phyloP scores from a whole-genome alignment of 1,140 invertebrate species.

The Drosophila mauritiana region DNA sequence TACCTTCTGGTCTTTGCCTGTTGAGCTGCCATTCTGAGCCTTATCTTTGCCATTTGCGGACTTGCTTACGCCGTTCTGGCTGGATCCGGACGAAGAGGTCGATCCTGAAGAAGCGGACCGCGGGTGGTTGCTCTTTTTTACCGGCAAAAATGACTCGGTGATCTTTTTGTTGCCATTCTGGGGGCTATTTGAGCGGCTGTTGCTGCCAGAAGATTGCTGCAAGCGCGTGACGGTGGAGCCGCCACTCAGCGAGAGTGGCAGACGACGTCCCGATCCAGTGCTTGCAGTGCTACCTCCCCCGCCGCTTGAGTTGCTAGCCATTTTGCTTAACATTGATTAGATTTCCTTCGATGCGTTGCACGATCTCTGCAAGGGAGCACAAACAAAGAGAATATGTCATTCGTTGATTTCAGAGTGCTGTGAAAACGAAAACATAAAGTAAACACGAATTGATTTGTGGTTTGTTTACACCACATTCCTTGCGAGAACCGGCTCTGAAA shows the following conservation, averaged over 20 bases:
- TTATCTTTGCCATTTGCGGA: constrained; percentile 64
- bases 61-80: constrained; percentile 60
- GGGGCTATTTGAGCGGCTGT: constrained; percentile 61
- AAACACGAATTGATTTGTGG: constrained; percentile 50
- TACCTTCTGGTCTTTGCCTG: constrained; percentile 50
- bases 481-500: constrained; percentile 30
- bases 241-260: constrained; percentile 60
- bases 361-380: constrained; percentile 53
- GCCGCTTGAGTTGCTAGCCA: constrained; percentile 61
- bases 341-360: constrained; percentile 31
- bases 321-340: constrained; percentile 71
- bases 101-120: constrained; percentile 16
- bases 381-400: constrained; percentile 2
- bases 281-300: constrained; percentile 28
- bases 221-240: constrained; percentile 39
- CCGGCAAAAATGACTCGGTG: constrained; percentile 29
- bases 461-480: constrained; percentile 61
- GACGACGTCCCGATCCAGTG: constrained; percentile 51
- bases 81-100: background rate
- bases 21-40: constrained; percentile 54
- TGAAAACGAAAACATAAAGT: constrained; percentile 38
- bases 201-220: constrained; percentile 53
- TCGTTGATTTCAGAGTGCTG: constrained; percentile 26
- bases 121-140: constrained; percentile 38
- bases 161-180: constrained; percentile 50